These are phyloP conservation scores for Melipona beecheii DNA, from an alignment of 2,888 invertebrate species.

Conservation along the genomic window DNA sequence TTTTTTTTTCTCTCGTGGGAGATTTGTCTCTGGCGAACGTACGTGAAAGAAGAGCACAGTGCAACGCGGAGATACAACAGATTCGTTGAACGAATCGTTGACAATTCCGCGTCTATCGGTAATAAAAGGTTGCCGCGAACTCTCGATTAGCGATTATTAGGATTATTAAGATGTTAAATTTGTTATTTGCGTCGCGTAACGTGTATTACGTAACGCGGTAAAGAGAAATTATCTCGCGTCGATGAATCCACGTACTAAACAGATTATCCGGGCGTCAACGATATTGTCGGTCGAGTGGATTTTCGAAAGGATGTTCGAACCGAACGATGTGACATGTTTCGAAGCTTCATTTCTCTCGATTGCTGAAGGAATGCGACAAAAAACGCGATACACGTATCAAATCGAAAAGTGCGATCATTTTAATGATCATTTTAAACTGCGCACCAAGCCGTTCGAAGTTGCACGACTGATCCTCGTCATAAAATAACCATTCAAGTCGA, in stretches of 20 bases:
- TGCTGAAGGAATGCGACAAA: constrained; percentile 7
- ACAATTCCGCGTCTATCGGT: too few relatives aligned
- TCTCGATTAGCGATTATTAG: too few relatives aligned
- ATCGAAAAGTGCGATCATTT: constrained; percentile 19
- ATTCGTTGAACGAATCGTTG: too few relatives aligned
- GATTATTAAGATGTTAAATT: too few relatives aligned
- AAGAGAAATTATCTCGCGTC: not conserved
- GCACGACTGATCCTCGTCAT: constrained; percentile 9
- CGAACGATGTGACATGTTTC: constrained; percentile 6
- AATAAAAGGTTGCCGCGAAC: too few relatives aligned
- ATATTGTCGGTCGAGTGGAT: constrained; percentile 3
- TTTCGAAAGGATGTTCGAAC: not conserved
- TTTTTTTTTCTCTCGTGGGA: too few relatives aligned
- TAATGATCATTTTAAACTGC: constrained; percentile 19
- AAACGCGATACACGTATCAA: not conserved
- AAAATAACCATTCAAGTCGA: not conserved
- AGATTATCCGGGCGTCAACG: not conserved
- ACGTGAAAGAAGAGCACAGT: too few relatives aligned
- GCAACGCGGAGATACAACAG: too few relatives aligned
- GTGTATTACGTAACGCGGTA: too few relatives aligned
- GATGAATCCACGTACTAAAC: not conserved
- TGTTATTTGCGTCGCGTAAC: too few relatives aligned
- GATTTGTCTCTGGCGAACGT: too few relatives aligned
- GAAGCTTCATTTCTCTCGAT: not conserved
- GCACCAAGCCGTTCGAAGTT: constrained; percentile 14